Evolutionary conservation across 2,888 invertebrate species (phyloP).

Genomic region (Scaptomyza tumidula): DNA sequence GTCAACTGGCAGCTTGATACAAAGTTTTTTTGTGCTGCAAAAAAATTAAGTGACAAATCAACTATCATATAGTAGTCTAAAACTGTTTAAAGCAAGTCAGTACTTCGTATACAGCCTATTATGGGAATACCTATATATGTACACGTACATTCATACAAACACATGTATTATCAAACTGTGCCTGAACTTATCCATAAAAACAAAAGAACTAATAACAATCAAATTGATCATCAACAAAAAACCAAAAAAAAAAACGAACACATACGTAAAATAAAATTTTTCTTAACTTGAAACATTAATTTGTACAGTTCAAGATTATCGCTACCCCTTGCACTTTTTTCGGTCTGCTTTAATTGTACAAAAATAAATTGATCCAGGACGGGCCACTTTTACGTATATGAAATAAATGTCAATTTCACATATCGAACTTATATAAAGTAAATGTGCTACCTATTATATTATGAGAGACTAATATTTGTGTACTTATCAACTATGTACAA

Average conservation of each 20-base stretch:
- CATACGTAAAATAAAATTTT: no score
- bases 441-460: conserved; percentile 42
- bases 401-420: conserved; percentile 65
- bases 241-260: neutral
- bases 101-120: conserved; percentile 14
- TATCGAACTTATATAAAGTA: conserved; percentile 57
- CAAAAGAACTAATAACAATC: conserved; percentile 31
- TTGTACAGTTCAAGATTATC: neutral
- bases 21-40: no score
- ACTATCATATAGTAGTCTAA: neutral
- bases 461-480: conserved; percentile 37
- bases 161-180: conserved; percentile 45
- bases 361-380: conserved; percentile 11
- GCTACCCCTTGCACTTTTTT: neutral
- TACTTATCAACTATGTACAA: conserved; percentile 24
- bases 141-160: neutral
- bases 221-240: conserved; percentile 8
- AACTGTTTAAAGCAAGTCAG: conserved; percentile 1
- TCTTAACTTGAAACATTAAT: neutral
- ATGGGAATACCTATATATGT: conserved; percentile 7
- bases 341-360: conserved; percentile 1
- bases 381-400: conserved; percentile 18
- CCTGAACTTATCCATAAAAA: conserved; percentile 31
- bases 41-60: neutral
- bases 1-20: no score